Evolutionary conservation across 2,113 vertebrate genomes (phyloP).

Genomic region (Poicephalus meyeri): DNA sequence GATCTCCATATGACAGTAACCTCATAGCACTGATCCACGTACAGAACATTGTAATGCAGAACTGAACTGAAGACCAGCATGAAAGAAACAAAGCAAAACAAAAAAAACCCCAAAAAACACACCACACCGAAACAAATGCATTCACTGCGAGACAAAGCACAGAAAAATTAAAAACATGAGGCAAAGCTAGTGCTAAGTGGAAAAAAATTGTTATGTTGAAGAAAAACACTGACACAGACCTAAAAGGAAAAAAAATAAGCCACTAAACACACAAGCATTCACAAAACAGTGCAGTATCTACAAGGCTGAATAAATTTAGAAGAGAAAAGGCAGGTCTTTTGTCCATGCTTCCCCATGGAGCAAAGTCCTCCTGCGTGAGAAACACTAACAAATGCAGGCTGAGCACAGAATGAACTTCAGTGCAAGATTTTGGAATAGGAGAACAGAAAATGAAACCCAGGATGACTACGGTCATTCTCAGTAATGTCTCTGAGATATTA

Average conservation of each 20-base stretch:
- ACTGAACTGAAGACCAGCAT: too few species aligned
- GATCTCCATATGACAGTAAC: neutral
- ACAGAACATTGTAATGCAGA: too few species aligned
- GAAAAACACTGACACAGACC: neutral
- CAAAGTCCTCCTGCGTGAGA: neutral
- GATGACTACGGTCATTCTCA: too few species aligned
- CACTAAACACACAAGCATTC: neutral
- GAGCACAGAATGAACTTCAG: too few species aligned
- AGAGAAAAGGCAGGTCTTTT: neutral
- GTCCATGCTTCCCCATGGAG: too few species aligned
- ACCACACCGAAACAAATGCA: neutral
- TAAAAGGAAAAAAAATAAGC: neutral
- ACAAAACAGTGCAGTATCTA: neutral
- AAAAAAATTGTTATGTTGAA: neutral
- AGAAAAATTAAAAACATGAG: neutral
- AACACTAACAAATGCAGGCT: neutral
- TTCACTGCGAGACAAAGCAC: neutral
- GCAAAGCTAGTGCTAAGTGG: neutral
- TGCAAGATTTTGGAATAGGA: neutral
- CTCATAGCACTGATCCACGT: neutral
- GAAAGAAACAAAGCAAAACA: too few species aligned
- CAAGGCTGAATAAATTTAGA: neutral
- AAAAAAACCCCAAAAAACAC: too few species aligned
- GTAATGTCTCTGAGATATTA: too few species aligned
- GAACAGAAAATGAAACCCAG: neutral